These are phyloP conservation scores for Gortyna flavago DNA, from an alignment of 2,888 invertebrate species.

Conservation along the genomic window DNA sequence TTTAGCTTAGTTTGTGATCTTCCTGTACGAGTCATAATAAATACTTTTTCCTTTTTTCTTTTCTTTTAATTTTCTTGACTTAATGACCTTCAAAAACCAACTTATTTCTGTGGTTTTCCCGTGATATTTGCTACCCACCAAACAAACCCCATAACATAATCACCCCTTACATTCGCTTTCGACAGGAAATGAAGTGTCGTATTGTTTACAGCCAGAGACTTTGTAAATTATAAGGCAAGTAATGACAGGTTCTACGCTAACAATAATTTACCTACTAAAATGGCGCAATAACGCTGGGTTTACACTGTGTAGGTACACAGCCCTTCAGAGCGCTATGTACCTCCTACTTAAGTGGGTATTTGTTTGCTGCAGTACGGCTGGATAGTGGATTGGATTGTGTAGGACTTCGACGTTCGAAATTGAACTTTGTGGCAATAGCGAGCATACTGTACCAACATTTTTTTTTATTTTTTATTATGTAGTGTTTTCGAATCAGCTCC, in stretches of 20 bases:
- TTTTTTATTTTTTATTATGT: not conserved
- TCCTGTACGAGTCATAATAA: not conserved
- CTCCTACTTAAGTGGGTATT: not conserved
- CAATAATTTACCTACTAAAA: conserved; percentile 24
- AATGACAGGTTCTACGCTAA: conserved; percentile 44
- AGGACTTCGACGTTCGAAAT: not conserved
- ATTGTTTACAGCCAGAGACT: conserved; percentile 43
- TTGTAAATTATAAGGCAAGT: conserved; percentile 32
- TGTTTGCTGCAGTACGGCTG: not conserved
- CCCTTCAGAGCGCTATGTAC: not conserved
- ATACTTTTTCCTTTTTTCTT: not conserved
- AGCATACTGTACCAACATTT: not conserved
- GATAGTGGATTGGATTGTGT: not conserved
- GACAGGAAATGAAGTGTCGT: conserved; percentile 45
- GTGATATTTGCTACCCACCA: not conserved
- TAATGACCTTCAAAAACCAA: not conserved
- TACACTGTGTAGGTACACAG: not conserved
- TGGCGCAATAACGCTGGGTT: conserved; percentile 21
- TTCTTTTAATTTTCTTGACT: not conserved
- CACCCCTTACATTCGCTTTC: conserved; percentile 20
- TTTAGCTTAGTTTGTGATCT: not conserved
- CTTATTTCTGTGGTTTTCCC: not conserved
- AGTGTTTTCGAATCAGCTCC: not conserved
- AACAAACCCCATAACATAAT: conserved; percentile 37
- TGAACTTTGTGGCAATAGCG: not conserved